These are phyloP conservation scores for Periphyllus acericola DNA, from an alignment of 2,888 invertebrate species.

Conservation along the genomic window DNA sequence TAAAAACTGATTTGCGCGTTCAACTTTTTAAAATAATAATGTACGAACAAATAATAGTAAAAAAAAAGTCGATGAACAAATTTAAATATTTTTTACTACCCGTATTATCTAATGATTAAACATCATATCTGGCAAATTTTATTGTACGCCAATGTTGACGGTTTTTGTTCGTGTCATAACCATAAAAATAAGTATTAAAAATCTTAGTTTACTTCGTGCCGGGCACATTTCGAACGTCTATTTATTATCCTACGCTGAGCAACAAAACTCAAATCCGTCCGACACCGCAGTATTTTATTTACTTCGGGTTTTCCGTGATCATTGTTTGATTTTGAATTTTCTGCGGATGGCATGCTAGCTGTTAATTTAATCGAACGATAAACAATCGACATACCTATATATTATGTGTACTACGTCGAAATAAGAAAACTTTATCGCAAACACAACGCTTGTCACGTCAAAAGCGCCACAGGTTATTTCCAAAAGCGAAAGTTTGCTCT, in stretches of 20 bases:
- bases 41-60: neutral
- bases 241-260: neutral
- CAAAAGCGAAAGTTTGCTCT: constrained; percentile 30
- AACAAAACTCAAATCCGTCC: neutral
- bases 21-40: constrained; percentile 11
- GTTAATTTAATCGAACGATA: constrained; percentile 41
- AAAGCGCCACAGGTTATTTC: constrained; percentile 57
- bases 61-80: neutral
- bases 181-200: neutral
- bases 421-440: constrained; percentile 53
- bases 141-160: neutral
- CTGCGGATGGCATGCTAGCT: neutral
- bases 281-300: neutral
- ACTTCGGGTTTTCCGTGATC: neutral
- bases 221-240: neutral
- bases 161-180: neutral
- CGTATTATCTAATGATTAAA: neutral
- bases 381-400: constrained; percentile 16
- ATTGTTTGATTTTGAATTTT: neutral
- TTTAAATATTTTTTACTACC: neutral
- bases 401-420: neutral
- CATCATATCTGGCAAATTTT: neutral
- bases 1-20: constrained; percentile 25
- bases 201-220: neutral
- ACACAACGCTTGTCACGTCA: constrained; percentile 31